Percentiles rank a stretch among this genome's conserved stretches.
Evolutionary conservation across 92 coral and sea anemone genomes (phyloP).

Genomic region (Epizoanthus ramosus): DNA sequence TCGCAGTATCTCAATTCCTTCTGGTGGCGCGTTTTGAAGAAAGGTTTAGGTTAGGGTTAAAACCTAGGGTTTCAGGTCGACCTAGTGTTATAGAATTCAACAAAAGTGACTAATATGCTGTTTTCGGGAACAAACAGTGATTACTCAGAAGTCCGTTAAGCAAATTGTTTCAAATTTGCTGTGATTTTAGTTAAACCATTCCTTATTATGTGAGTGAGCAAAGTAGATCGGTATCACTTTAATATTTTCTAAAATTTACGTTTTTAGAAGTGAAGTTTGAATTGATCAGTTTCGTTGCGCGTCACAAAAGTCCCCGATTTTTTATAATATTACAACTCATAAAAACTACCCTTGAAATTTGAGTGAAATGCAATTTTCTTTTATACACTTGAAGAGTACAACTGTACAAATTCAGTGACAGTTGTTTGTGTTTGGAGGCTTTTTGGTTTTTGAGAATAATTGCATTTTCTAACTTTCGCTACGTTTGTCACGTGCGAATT

Average conservation of each 20-base stretch:
- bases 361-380: constrained; percentile 14
- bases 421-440: neutral
- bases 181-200: constrained; percentile 3
- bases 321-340: neutral
- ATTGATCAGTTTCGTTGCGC: neutral
- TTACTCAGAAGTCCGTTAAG: neutral
- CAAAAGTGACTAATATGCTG: neutral
- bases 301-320: constrained; percentile 18
- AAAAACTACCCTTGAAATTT: constrained; percentile 21
- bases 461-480: constrained; percentile 3
- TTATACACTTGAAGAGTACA: constrained; percentile 14
- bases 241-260: constrained; percentile 4
- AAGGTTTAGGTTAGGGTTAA: constrained; percentile 17
- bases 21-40: constrained; percentile 7
- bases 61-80: constrained; percentile 12
- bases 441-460: constrained; percentile 16
- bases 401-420: neutral
- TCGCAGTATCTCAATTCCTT: constrained; percentile 2
- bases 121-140: constrained; percentile 5
- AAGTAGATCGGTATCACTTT: constrained; percentile 10
- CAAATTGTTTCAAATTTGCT: neutral
- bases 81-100: neutral
- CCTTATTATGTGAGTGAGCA: neutral
- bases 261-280: neutral
- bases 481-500: constrained; percentile 10